Percentiles rank a stretch among this genome's conserved stretches.
Conservation (phyloP, 2,797 vertebrate species). For the Halcyon smyrnensis region DNA sequence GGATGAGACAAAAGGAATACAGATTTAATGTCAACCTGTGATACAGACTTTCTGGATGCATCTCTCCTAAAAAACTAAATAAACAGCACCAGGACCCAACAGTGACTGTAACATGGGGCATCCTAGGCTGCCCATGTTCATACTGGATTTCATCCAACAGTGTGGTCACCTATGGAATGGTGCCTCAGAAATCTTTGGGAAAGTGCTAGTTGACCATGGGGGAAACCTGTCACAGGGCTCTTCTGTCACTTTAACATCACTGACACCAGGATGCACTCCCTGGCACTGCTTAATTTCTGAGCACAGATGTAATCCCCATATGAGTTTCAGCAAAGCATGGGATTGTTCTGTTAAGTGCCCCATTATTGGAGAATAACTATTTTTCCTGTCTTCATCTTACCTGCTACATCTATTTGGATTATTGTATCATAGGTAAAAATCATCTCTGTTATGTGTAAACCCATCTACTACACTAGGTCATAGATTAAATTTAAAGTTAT, state of each 20-base stretch:
- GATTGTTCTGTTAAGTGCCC: neutral
- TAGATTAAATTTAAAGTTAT: neutral
- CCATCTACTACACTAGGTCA: neutral
- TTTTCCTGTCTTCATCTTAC: neutral
- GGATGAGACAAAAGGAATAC: neutral
- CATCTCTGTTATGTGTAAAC: neutral
- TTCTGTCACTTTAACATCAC: neutral
- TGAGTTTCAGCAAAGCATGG: neutral
- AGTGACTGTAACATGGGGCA: neutral
- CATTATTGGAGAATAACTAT: neutral
- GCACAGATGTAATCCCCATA: rapidly evolving
- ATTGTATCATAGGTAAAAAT: neutral
- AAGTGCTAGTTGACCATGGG: neutral
- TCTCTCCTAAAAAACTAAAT: neutral
- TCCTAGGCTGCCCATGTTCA: rapidly evolving
- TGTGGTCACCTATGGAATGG: rapidly evolving
- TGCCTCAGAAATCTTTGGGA: neutral
- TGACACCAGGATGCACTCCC: rapidly evolving
- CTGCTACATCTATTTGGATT: neutral
- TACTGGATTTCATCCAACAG: neutral
- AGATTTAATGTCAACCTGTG: neutral
- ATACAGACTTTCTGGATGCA: neutral
- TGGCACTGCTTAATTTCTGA: neutral
- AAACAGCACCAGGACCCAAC: neutral
- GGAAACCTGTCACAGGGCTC: neutral